Evolutionary conservation across 2,888 invertebrate genomes (phyloP).

Genomic region (Chrysolina oricalcia): DNA sequence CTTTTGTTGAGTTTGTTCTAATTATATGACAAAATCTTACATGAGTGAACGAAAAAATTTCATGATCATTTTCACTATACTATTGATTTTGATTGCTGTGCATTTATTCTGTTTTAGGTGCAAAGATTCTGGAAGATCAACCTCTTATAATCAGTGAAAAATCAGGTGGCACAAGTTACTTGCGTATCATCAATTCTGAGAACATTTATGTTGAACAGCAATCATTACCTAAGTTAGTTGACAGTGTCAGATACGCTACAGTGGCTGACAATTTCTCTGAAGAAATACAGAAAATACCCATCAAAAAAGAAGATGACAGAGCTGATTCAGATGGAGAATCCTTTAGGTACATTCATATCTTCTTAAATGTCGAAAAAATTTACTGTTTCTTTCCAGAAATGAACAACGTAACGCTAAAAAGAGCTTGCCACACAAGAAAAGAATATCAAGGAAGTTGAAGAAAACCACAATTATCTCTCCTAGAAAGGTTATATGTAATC

Average conservation of each 20-base stretch:
- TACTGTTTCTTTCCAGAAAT: conserved; percentile 43
- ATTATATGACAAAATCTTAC: background rate
- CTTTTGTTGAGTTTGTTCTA: too few species aligned
- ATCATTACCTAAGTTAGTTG: conserved; percentile 57
- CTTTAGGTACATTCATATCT: conserved; percentile 49
- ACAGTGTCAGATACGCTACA: conserved; percentile 54
- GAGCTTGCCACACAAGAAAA: conserved; percentile 89
- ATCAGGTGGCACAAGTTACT: conserved; percentile 61
- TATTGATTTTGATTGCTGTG: background rate
- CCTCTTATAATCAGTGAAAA: conserved; percentile 63
- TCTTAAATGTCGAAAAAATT: conserved; percentile 8
- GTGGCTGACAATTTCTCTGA: conserved; percentile 14
- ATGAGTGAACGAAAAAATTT: background rate
- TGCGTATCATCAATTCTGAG: conserved; percentile 68
- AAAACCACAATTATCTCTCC: conserved; percentile 61
- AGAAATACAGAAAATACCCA: conserved; percentile 36
- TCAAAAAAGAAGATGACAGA: conserved; percentile 65
- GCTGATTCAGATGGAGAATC: conserved; percentile 67
- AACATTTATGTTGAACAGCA: conserved; percentile 66
- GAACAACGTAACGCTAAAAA: conserved; percentile 74
- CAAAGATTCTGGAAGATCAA: conserved; percentile 63
- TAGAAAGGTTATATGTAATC: conserved; percentile 70
- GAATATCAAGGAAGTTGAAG: conserved; percentile 85
- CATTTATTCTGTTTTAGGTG: conserved; percentile 53
- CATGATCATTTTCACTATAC: background rate